Evolutionary conservation across 2,797 vertebrate species (phyloP).

Genomic region (Poecilia wingei): DNA sequence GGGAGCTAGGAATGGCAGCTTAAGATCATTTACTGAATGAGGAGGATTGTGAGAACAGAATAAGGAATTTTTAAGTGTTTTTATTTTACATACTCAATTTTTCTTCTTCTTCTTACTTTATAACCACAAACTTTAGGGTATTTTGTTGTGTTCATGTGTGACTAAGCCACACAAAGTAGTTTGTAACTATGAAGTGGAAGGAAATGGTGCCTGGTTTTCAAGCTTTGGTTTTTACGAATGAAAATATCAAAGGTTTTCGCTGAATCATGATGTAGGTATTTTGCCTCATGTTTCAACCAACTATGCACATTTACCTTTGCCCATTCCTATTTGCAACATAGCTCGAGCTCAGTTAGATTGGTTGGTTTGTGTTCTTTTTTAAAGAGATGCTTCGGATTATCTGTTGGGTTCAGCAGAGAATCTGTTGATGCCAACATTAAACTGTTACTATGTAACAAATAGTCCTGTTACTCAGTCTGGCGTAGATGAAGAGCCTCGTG

Average conservation of each 20-base stretch:
- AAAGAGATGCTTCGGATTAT: background rate
- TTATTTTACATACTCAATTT: background rate
- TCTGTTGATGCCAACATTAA: no score
- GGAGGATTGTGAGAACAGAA: constrained; percentile 24
- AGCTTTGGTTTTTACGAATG: background rate
- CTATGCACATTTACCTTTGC: background rate
- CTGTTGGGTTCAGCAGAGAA: background rate
- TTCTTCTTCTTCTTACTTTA: background rate
- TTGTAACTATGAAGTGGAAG: background rate
- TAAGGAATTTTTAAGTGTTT: constrained; percentile 9
- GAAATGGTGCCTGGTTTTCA: background rate
- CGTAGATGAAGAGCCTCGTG: background rate
- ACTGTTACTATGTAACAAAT: no score
- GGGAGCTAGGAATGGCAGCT: background rate
- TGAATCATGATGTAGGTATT: background rate
- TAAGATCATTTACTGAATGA: constrained; percentile 25
- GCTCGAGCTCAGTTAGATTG: background rate
- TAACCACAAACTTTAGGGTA: background rate
- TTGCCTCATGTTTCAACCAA: background rate
- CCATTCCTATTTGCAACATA: background rate
- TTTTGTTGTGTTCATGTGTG: background rate
- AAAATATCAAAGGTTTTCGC: background rate
- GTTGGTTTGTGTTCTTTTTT: background rate
- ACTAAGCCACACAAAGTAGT: background rate
- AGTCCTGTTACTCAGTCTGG: background rate